Base-by-base conservation (phyloP, 2,888 invertebrate species). In the Aleiodes alternator region DNA sequence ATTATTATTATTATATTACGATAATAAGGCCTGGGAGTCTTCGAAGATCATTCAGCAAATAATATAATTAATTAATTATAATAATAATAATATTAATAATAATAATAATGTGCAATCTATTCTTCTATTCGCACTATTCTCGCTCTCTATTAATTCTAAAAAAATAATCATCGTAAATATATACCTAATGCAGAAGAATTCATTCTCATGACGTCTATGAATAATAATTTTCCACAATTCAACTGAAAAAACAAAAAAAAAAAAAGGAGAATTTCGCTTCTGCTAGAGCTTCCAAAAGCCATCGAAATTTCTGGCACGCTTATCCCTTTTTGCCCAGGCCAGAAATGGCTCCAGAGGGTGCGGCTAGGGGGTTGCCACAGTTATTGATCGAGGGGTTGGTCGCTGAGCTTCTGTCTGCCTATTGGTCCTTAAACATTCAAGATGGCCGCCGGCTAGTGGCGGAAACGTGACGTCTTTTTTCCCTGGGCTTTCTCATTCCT, bases 361-460 rank as follows among this genome's bases (percentile, higher is more conserved):
- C 82, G 84, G 84, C 81, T 79, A 83, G 78, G 79, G 79, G 80
- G 73, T 77, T 56, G 57, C 56, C 79, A 66, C 74, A 75, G 78
- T 81, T 88, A 88, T 88, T 88, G 88, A 88, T 88, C 80, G 80
- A 79, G 72, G 82, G 88, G 88, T 87, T 88, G 88, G 84, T 84
- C 82, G 16, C 71, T 71, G 59, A 68, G 55, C 71, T 79, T 64
- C 51, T 59, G 89, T 89, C 89, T 89, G 89, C 74, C 76, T 81
- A 72, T 57, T 38, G 43, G 43, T 71, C 77, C 64, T 69, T 80
- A 59, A 81, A 34, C 0, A 8, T 3, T 3, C 43, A 89, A 88
- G 84, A 89, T 89, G 89, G 89, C 89, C 84, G 88, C 78, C 74
- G 59, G 23, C 23, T 23, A 23, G 23, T 85, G 86, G 23, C 86